phyloP scores from a whole-genome alignment of 2,113 vertebrate species.

The Irena cyanogastra region DNA sequence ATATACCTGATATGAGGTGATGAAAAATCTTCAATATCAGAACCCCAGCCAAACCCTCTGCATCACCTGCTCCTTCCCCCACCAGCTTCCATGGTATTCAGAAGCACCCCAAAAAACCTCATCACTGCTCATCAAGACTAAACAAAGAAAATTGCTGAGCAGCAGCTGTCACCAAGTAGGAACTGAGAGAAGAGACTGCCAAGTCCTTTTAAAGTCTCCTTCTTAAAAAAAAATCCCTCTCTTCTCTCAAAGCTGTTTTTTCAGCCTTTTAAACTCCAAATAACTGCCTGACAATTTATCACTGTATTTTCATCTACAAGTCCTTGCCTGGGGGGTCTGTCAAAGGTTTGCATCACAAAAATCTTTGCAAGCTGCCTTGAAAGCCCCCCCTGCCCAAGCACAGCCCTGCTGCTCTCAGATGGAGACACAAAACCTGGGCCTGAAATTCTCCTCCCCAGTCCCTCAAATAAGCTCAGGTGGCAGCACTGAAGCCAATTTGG shows the following conservation, averaged over 20 bases:
- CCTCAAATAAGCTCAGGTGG: neutral
- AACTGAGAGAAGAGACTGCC: neutral
- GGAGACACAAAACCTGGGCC: rapidly evolving
- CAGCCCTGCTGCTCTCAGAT: neutral
- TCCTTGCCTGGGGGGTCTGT: neutral
- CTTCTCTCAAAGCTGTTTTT: neutral
- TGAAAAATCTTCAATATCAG: neutral
- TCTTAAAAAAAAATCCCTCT: neutral
- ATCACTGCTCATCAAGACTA: neutral
- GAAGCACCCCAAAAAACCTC: neutral
- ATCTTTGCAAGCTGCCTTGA: neutral
- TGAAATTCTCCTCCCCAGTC: neutral
- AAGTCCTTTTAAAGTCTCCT: neutral
- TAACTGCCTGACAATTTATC: neutral
- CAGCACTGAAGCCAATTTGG: neutral
- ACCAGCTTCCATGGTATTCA: neutral
- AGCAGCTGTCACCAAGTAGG: neutral
- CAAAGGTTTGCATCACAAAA: neutral
- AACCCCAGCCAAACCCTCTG: neutral
- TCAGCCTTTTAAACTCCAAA: neutral
- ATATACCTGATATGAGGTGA: rapidly evolving
- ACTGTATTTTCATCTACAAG: neutral
- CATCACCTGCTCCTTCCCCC: neutral
- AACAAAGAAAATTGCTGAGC: neutral
- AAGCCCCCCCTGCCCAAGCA: neutral